These are phyloP conservation scores for Lasioglossum calceatum DNA, from an alignment of 2,888 invertebrate genomes.

Conservation along the genomic window DNA sequence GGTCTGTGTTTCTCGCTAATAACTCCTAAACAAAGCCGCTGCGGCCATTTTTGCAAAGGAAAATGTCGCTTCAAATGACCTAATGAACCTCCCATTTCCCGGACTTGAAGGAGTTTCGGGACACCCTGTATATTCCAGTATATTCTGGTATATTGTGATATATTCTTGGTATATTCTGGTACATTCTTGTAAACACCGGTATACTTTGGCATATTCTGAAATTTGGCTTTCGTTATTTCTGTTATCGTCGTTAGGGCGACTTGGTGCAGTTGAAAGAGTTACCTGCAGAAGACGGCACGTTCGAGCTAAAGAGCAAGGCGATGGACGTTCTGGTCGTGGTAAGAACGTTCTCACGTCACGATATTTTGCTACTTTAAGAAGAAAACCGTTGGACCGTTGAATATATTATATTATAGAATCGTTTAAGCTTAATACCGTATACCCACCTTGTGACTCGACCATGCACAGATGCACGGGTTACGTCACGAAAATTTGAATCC, in stretches of 20 bases:
- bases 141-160: no score
- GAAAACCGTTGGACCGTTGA: not conserved
- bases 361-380: not conserved
- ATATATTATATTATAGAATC: not conserved
- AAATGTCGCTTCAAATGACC: no score
- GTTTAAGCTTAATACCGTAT: conserved; percentile 6
- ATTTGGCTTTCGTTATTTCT: not conserved
- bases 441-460: not conserved
- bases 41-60: no score
- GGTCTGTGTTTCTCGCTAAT: no score
- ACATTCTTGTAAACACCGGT: no score
- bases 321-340: conserved; percentile 91
- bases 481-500: conserved; percentile 97
- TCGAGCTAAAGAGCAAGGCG: conserved; percentile 93
- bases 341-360: conserved; percentile 69
- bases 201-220: no score
- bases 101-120: no score
- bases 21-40: no score
- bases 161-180: no score
- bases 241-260: conserved; percentile 89
- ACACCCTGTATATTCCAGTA: no score
- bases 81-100: no score
- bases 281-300: conserved; percentile 85
- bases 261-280: conserved; percentile 94
- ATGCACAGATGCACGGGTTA: conserved; percentile 90